Evolutionary conservation across 2,113 vertebrate species (phyloP), one percentile per base, ranked within the genome.

Genomic region (Hippocampus comes): DNA sequence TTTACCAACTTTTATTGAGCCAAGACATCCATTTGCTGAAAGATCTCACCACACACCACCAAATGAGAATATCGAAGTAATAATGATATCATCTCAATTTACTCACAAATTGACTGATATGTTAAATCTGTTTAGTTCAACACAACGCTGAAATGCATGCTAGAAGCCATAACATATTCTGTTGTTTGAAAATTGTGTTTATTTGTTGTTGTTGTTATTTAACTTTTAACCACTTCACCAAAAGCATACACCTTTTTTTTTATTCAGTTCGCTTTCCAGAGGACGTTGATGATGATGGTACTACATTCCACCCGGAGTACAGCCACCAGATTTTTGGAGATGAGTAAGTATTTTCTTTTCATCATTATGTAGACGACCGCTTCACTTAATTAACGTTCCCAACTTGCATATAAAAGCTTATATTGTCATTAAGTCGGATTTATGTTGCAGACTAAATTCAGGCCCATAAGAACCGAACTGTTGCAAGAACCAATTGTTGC

Each of bases 281-380:
- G 82, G 97, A 99, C 86, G 82, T 99, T 84, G 96, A 98, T 17
- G 96, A 98, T 82, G 96, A 99, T 41, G 91, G 93, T 86, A 97
- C 93, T 73, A 95, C 95, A 0, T 98, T 99, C 84, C 97, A 97
- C 84, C 97, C 97, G 2, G 96, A 99, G 75, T 99, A 93, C 88
- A 99, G 94, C 83, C 97, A 99, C 89, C 97, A 99, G 55, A 87
- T 95, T 5, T 99, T 95, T 92, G 97, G 97, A 84, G 96, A 99
- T n/a, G 97, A 99, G 97, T 99, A 93, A 94, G 97, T 78, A 10
- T 55, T 77, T 67, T 42, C 15, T 25, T 66, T 64, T 8, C 56
- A 10, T 68, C 3, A 18, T 34, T 30, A 15, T 23, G 27, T 14
- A 43, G 21, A 66, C 2, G 23, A 66, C 41, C 20, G 2, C 7